Conservation (phyloP, 2,113 vertebrate genomes). For the Pyxicephalus adspersus region DNA sequence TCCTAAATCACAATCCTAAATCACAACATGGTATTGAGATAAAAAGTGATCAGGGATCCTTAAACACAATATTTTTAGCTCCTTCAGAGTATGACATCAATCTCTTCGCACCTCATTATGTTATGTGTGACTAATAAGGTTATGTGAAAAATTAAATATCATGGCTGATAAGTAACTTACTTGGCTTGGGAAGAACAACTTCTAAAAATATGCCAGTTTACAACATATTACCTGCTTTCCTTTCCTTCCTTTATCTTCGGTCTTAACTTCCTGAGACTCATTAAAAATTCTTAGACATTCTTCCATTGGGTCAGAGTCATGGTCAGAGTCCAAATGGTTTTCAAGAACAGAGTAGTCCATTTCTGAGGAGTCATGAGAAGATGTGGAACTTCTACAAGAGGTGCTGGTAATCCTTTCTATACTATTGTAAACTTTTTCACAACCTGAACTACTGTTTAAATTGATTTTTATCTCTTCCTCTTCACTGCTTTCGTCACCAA, state of each 20-base stretch:
- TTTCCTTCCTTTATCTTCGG: constrained; percentile 90
- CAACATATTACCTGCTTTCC: constrained; percentile 81
- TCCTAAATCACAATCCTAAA: no score
- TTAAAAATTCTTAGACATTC: constrained; percentile 96
- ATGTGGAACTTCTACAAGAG: constrained; percentile 51
- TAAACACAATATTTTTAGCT: no score
- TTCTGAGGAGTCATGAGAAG: constrained; percentile 62
- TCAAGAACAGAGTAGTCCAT: constrained; percentile 80
- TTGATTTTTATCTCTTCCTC: constrained; percentile 66
- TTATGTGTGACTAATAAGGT: no score
- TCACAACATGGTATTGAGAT: no score
- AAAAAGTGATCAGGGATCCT: no score
- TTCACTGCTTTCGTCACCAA: constrained; percentile 92
- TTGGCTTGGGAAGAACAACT: no score
- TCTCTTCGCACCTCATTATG: no score
- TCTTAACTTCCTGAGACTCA: constrained; percentile 91
- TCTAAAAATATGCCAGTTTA: not conserved
- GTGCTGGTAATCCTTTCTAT: constrained; percentile 60
- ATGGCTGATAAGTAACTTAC: no score
- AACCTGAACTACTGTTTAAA: constrained; percentile 57
- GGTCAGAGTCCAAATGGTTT: constrained; percentile 80
- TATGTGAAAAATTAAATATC: no score
- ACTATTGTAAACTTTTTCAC: constrained; percentile 53
- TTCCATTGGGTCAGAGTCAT: constrained; percentile 92
- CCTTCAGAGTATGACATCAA: no score